phyloP scores from a whole-genome alignment of 2,888 invertebrate genomes.

The Tholera decimalis region DNA sequence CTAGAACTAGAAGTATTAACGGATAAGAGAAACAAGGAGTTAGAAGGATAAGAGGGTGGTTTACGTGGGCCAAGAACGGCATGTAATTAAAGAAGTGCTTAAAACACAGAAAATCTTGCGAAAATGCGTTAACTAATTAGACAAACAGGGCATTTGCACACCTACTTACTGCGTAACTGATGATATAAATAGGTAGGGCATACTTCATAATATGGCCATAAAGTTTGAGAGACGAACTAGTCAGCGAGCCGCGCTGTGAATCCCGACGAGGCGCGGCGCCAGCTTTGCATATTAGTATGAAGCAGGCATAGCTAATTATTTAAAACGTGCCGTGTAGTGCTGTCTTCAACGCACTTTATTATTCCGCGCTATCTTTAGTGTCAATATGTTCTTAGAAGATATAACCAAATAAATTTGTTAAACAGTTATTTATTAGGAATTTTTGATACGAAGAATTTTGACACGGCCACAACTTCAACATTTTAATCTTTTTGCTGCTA shows the following conservation, averaged over 20 bases:
- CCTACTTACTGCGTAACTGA: constrained; percentile 8
- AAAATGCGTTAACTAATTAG: constrained; percentile 5
- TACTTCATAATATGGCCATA: constrained; percentile 54
- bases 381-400: constrained; percentile 52
- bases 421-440: constrained; percentile 35
- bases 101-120: neutral
- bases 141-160: constrained; percentile 22
- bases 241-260: constrained; percentile 74
- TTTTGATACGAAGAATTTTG: constrained; percentile 38
- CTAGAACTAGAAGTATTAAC: too few species aligned
- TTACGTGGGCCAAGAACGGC: too few species aligned
- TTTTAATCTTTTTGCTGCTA: constrained; percentile 36
- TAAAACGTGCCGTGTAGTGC: constrained; percentile 70
- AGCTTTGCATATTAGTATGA: constrained; percentile 73
- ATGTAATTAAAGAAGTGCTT: too few species aligned
- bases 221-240: constrained; percentile 58
- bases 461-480: constrained; percentile 26
- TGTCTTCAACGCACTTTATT: constrained; percentile 49
- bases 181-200: constrained; percentile 41
- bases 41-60: too few species aligned
- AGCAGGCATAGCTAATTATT: constrained; percentile 81
- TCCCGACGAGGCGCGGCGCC: constrained; percentile 85
- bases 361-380: constrained; percentile 54
- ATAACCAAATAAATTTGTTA: constrained; percentile 47
- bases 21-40: too few species aligned